Evolutionary conservation across 2,797 vertebrate species (phyloP), one percentile per base, ranked within the genome.

Genomic region (Channallabes apus): DNA sequence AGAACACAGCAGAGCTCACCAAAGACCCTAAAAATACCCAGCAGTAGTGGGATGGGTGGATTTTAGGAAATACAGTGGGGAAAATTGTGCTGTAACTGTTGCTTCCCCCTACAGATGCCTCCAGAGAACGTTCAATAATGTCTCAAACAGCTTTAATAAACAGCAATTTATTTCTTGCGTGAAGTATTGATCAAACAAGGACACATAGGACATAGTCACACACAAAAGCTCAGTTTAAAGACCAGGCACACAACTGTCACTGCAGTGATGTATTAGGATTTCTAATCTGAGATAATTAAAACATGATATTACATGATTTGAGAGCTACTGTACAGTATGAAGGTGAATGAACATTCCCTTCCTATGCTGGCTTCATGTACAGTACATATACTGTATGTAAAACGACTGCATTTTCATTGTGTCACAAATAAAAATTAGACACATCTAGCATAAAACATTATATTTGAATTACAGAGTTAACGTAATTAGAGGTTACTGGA

Each of bases 11-110:
- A 29, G 71, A 59, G 61, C 32, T 76, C 59, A 71, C 73, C 67
- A 68, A 82, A 59, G 35, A 67, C 41, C 75, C 78, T 84, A 80
- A 78, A 88, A 86, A 86, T 86, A 85, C 69, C 62, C 35, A 64
- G 61, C 38, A 38, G 78, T 14, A 32, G 56, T 3, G 54, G 76
- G 72, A 84, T 32, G 82, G 80, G 62, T 51, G 68, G n/a, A 32
- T 18, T 61, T 24, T 11, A 61, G 77, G 22, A 62, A 62, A 79
- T 79, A 79, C 77, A 79, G 20, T 41, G 58, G 58, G 58, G 58
- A 12, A 79, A 79, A 62, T 18, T 79, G 77, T 62, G 22, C 58
- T 38, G 76, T 62, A n/a, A 12, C 58, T 41, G 32, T 62, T 79
- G 4, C 22, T 38, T 79, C 32, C 58, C 14, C 22, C 77, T 18